phyloP scores from a whole-genome alignment of 1,140 invertebrate genomes.

The Capitella teleta region DNA sequence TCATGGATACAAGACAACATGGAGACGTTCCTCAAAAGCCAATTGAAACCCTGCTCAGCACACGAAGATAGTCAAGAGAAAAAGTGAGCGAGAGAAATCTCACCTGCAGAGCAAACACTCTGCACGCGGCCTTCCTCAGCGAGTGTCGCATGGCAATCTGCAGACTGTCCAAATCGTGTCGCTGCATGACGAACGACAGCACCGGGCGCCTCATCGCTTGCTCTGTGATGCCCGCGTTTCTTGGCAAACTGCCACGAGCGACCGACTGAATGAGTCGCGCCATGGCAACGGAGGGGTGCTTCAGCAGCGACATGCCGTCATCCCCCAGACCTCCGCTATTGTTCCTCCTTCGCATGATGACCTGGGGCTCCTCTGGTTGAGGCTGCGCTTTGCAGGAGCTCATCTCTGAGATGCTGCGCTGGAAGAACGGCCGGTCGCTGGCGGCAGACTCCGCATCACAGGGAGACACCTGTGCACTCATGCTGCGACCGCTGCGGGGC shows the following conservation, averaged over 20 bases:
- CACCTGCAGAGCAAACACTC: constrained; percentile 73
- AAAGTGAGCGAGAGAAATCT: no score
- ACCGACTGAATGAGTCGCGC: constrained; percentile 14
- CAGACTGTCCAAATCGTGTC: constrained; percentile 69
- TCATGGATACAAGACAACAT: constrained; percentile 84
- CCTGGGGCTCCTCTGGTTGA: constrained; percentile 12
- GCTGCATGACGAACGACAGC: constrained; percentile 71
- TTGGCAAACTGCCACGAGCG: not conserved
- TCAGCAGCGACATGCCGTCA: constrained; percentile 63
- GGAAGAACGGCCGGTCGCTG: not conserved
- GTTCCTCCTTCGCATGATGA: constrained; percentile 56
- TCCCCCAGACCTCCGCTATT: constrained; percentile 53
- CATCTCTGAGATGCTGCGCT: constrained; percentile 6
- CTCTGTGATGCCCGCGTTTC: not conserved
- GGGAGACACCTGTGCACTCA: not conserved
- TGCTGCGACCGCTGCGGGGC: not conserved
- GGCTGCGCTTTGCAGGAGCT: not conserved
- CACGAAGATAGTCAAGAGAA: no score
- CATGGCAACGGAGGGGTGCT: constrained; percentile 68
- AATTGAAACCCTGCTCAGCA: constrained; percentile 72
- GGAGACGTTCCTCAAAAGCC: constrained; percentile 82
- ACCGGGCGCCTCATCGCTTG: constrained; percentile 44
- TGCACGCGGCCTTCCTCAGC: constrained; percentile 66
- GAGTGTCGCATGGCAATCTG: constrained; percentile 73
- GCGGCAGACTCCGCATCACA: not conserved